phyloP scores from a whole-genome alignment of 2,797 vertebrate species.

The Etheostoma perlongum region DNA sequence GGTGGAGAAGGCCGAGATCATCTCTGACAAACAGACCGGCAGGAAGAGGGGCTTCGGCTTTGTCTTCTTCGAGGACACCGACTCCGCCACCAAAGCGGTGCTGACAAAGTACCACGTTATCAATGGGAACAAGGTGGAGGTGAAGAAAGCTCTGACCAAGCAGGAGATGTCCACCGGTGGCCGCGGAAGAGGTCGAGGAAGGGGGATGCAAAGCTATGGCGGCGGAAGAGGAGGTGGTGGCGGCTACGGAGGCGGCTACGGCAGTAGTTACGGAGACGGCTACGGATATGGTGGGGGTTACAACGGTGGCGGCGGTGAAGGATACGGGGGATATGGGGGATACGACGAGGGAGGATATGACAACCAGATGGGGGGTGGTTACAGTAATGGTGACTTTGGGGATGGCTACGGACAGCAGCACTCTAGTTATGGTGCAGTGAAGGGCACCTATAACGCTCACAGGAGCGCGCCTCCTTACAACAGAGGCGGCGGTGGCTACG shows the following conservation, averaged over 20 bases:
- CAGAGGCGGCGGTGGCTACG: conserved; percentile 76
- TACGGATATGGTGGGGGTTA: conserved; percentile 75
- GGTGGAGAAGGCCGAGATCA: conserved; percentile 97
- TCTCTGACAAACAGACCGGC: conserved; percentile 97
- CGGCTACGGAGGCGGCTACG: conserved; percentile 84
- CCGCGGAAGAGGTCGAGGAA: conserved; percentile 79
- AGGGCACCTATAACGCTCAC: conserved; percentile 79
- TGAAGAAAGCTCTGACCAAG: conserved; percentile 96
- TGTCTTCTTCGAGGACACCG: conserved; percentile 95
- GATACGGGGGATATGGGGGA: conserved; percentile 89
- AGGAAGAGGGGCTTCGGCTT: conserved; percentile 98
- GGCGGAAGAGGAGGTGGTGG: conserved; percentile 86
- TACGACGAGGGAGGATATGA: conserved; percentile 84
- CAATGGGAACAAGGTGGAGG: conserved; percentile 96
- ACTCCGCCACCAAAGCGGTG: conserved; percentile 95
- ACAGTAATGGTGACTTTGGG: conserved; percentile 93
- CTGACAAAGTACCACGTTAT: conserved; percentile 95
- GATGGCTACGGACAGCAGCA: conserved; percentile 92
- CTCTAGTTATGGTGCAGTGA: conserved; percentile 92
- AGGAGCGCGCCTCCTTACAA: conserved; percentile 80
- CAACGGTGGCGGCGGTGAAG: conserved; percentile 82
- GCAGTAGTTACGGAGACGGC: conserved; percentile 79
- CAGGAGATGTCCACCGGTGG: conserved; percentile 91
- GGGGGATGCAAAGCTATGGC: conserved; percentile 87
- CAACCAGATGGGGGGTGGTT: conserved; percentile 87